Evolutionary conservation across 2,888 invertebrate species (phyloP).

Genomic region (Archips crataeganus): DNA sequence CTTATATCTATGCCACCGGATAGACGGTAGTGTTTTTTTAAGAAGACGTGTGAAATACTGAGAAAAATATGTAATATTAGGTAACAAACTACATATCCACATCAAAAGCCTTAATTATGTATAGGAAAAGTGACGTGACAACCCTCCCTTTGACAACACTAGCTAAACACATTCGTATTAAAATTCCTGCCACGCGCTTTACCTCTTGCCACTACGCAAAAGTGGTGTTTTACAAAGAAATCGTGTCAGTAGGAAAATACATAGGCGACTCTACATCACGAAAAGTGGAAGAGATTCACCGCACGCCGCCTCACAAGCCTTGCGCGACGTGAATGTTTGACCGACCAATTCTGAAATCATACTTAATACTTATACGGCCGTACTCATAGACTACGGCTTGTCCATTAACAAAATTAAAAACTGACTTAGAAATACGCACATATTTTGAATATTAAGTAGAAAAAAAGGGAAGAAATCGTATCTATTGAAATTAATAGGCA

Average conservation of each 20-base stretch:
- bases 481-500: neutral
- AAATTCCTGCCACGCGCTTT: constrained; percentile 38
- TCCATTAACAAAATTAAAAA: neutral
- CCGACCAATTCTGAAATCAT: neutral
- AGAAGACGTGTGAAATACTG: constrained; percentile 9
- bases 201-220: constrained; percentile 56
- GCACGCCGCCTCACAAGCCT: constrained; percentile 5
- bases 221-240: constrained; percentile 62
- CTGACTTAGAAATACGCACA: too few relatives aligned
- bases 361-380: neutral
- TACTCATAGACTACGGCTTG: neutral
- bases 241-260: constrained; percentile 59
- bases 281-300: constrained; percentile 16
- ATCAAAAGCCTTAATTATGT: constrained; percentile 39
- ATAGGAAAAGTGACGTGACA: constrained; percentile 30
- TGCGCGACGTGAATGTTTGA: constrained; percentile 12
- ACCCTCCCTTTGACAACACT: constrained; percentile 28
- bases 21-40: constrained; percentile 16
- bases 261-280: constrained; percentile 18
- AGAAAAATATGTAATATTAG: neutral
- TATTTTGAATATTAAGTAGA: neutral
- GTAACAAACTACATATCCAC: constrained; percentile 7
- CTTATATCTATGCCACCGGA: constrained; percentile 35
- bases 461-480: neutral
- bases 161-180: constrained; percentile 34